phyloP scores from a whole-genome alignment of 2,888 invertebrate species.

The Terebella lapidaria region DNA sequence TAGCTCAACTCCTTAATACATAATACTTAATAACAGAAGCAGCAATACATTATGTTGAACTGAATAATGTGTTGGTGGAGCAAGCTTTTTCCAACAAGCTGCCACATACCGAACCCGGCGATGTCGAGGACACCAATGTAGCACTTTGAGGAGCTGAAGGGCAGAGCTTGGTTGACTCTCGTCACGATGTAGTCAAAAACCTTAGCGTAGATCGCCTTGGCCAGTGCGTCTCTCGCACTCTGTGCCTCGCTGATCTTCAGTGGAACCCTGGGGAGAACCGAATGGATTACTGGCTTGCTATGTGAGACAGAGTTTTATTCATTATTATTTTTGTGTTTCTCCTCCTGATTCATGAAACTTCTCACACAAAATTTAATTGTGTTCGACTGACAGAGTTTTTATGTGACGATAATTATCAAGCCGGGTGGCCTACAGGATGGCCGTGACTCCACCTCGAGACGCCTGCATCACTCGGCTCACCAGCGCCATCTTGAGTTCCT shows the following conservation, averaged over 20 bases:
- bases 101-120: constrained; percentile 84
- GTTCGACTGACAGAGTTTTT: no score
- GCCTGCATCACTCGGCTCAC: constrained; percentile 94
- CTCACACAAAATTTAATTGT: no score
- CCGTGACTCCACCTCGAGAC: constrained; percentile 83
- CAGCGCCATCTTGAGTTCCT: constrained; percentile 76
- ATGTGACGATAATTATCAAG: no score
- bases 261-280: constrained; percentile 76
- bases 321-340: no score
- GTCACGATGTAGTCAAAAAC: constrained; percentile 93
- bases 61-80: no score
- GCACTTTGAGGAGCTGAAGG: constrained; percentile 84
- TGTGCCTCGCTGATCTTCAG: constrained; percentile 88
- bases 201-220: constrained; percentile 91
- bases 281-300: no score
- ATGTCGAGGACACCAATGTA: constrained; percentile 95
- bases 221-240: constrained; percentile 90
- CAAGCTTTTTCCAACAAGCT: no score
- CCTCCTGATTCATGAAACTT: no score
- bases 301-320: no score
- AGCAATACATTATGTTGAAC: no score
- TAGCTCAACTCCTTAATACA: no score
- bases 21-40: no score
- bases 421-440: constrained; percentile 80
- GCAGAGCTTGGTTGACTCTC: constrained; percentile 88